Percentiles rank a stretch among this genome's conserved stretches.
Evolutionary conservation across 2,113 vertebrate genomes (phyloP).

Genomic region (Alouatta palliata): DNA sequence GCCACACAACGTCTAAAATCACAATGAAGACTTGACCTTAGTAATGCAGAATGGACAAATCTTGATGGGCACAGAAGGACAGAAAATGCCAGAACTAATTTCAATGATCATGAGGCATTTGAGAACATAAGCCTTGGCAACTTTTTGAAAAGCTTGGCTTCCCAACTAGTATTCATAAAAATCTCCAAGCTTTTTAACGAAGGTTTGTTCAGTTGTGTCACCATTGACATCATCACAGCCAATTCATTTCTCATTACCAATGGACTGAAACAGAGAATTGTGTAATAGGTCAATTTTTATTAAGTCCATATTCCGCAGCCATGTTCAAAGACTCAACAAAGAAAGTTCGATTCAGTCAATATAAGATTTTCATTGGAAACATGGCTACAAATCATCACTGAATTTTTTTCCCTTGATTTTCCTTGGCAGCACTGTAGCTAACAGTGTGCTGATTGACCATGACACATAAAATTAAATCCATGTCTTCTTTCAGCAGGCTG

Average conservation of each 20-base stretch:
- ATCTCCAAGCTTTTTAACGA: constrained; percentile 37
- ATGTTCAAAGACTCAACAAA: constrained; percentile 68
- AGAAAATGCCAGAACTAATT: neutral
- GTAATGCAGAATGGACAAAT: neutral
- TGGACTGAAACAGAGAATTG: constrained; percentile 47
- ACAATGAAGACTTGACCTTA: neutral
- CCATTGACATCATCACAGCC: constrained; percentile 44
- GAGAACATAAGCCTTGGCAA: neutral
- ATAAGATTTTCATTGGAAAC: constrained; percentile 73
- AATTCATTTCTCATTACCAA: constrained; percentile 60
- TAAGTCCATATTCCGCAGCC: constrained; percentile 66
- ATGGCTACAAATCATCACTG: constrained; percentile 55
- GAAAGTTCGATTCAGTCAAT: constrained; percentile 26
- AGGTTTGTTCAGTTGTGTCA: constrained; percentile 40
- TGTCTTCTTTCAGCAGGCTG: constrained; percentile 51
- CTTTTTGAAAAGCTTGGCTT: neutral
- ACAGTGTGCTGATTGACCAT: constrained; percentile 52
- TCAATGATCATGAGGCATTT: neutral
- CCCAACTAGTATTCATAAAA: neutral
- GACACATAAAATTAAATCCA: constrained; percentile 69
- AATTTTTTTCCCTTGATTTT: constrained; percentile 68
- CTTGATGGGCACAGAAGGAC: neutral
- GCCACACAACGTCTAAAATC: neutral
- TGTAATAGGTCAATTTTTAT: constrained; percentile 75
- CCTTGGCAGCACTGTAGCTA: constrained; percentile 56